phyloP scores from a whole-genome alignment of 2,113 vertebrate species.

The Calonectris borealis region DNA sequence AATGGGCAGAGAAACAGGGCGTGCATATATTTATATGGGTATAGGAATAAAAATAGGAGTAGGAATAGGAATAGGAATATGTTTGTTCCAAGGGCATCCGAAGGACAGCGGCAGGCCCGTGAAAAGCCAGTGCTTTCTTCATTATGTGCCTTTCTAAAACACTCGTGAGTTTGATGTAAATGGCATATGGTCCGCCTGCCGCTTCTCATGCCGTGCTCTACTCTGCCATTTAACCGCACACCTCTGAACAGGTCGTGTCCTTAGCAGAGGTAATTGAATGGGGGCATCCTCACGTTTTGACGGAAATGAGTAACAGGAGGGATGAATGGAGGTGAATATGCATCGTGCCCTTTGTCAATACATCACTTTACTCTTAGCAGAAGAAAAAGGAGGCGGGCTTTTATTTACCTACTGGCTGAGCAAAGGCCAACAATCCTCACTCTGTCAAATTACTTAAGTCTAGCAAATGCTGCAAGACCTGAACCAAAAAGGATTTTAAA shows the following conservation, averaged over 20 bases:
- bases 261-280: background rate
- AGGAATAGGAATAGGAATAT: background rate
- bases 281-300: background rate
- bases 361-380: slow-evolving; percentile 15
- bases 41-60: background rate
- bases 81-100: background rate
- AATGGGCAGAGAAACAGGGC: background rate
- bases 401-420: slow-evolving; percentile 52
- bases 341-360: background rate
- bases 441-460: slow-evolving; percentile 38
- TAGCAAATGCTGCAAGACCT: slow-evolving; percentile 2
- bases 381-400: slow-evolving; percentile 7
- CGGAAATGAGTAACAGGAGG: background rate
- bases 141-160: background rate
- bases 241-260: background rate
- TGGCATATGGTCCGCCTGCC: background rate
- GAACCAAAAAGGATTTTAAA: slow-evolving; percentile 32
- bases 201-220: background rate
- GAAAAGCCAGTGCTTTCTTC: background rate
- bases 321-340: slow-evolving; percentile 1
- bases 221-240: background rate
- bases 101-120: background rate
- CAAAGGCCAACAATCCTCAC: slow-evolving; percentile 30
- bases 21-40: background rate
- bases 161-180: background rate